phyloP scores from a whole-genome alignment of 2,888 invertebrate genomes.

The Rotaria socialis region DNA sequence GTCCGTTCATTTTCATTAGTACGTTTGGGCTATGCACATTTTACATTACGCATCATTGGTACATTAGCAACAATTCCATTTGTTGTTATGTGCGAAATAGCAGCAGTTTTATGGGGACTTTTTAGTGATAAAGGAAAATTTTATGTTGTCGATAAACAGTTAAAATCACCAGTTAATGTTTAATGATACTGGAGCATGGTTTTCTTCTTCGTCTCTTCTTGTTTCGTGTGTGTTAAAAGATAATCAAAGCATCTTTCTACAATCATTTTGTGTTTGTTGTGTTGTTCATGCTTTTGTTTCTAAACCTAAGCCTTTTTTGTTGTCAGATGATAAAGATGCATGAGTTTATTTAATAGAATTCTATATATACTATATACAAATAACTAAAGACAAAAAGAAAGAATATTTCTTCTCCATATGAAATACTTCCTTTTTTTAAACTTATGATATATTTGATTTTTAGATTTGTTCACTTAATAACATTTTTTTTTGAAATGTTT shows the following conservation, averaged over 20 bases:
- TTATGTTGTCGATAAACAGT: slow-evolving; percentile 84
- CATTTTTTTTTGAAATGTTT: neutral
- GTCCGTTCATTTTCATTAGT: slow-evolving; percentile 80
- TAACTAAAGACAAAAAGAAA: neutral
- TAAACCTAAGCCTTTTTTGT: neutral
- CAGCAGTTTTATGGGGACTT: slow-evolving; percentile 87
- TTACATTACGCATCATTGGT: slow-evolving; percentile 74
- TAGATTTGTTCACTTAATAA: neutral
- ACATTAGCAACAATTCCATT: slow-evolving; percentile 85
- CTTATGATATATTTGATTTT: neutral
- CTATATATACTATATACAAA: neutral
- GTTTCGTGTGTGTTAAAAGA: neutral
- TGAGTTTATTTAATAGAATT: neutral
- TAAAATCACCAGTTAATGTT: neutral
- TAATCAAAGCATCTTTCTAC: neutral
- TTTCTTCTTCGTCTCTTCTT: neutral
- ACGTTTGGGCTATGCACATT: slow-evolving; percentile 71
- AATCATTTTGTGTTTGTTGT: neutral
- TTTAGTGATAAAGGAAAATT: slow-evolving; percentile 91
- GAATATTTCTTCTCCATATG: neutral
- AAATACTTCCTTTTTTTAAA: neutral
- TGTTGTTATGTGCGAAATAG: slow-evolving; percentile 86
- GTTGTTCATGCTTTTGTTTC: neutral
- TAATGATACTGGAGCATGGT: neutral
- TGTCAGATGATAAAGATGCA: neutral